phyloP scores from a whole-genome alignment of 2,113 vertebrate genomes.

The Natator depressus region DNA sequence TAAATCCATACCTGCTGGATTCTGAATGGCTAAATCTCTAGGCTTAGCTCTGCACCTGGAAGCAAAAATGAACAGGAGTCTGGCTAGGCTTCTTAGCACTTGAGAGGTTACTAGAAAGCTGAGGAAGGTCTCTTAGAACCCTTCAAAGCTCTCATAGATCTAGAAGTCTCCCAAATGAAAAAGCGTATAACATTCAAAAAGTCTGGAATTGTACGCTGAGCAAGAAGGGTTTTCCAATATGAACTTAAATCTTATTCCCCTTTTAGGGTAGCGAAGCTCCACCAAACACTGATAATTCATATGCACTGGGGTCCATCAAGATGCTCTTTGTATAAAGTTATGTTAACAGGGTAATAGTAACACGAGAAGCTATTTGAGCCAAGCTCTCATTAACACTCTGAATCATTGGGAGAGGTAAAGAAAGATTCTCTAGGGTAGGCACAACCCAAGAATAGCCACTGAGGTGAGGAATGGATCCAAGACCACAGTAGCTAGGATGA shows the following conservation, averaged over 20 bases:
- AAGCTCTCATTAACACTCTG: not conserved
- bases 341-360: not conserved
- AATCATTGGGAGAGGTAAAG: not conserved
- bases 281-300: not conserved
- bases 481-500: not conserved
- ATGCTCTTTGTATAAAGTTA: not conserved
- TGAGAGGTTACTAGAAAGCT: not conserved
- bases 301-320: not conserved
- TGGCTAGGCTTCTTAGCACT: not conserved
- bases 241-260: not conserved
- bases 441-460: not conserved
- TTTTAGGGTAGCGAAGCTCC: not conserved
- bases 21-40: not conserved
- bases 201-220: not conserved
- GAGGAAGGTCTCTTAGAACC: not conserved
- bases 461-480: not conserved
- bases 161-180: not conserved
- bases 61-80: not conserved
- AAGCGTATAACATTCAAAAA: not conserved
- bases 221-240: not conserved
- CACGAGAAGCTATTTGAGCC: not conserved
- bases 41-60: not conserved
- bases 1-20: not conserved
- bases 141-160: not conserved
- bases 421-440: not conserved